A percentile compares a stretch with the other conserved stretches of the same genome.
Evolutionary conservation across 2,888 invertebrate genomes (phyloP).

Genomic region (Argynnis bischoffii): DNA sequence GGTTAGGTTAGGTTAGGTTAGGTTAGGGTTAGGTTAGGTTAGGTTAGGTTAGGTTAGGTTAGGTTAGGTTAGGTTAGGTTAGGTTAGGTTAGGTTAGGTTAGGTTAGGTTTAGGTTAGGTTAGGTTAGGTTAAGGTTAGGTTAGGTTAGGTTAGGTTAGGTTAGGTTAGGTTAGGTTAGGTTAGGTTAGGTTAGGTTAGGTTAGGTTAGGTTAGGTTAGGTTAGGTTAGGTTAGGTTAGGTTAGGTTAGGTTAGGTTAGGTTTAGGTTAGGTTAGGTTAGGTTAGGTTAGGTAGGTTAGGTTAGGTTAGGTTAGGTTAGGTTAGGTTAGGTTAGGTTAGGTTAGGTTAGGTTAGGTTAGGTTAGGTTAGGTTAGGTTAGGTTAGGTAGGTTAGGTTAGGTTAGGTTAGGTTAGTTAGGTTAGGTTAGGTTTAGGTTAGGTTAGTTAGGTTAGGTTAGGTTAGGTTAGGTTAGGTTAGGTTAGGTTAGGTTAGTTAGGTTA

Average conservation of each 20-base stretch:
- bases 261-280: constrained; percentile 32
- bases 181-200: constrained; percentile 32
- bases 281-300: constrained; percentile 32
- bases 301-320: constrained; percentile 38
- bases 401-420: constrained; percentile 37
- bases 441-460: constrained; percentile 39
- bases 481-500: no score
- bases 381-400: constrained; percentile 32
- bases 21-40: no score
- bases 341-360: constrained; percentile 32
- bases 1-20: no score
- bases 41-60: no score
- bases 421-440: constrained; percentile 41
- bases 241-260: constrained; percentile 35
- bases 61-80: no score
- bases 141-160: constrained; percentile 32
- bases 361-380: constrained; percentile 32
- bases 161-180: constrained; percentile 31
- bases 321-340: constrained; percentile 34
- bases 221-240: constrained; percentile 24
- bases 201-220: constrained; percentile 31
- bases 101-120: no score
- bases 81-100: no score
- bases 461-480: constrained; percentile 37
- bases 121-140: no score